Conservation (phyloP, 2,888 invertebrate species). For the Girardia tigrina region DNA sequence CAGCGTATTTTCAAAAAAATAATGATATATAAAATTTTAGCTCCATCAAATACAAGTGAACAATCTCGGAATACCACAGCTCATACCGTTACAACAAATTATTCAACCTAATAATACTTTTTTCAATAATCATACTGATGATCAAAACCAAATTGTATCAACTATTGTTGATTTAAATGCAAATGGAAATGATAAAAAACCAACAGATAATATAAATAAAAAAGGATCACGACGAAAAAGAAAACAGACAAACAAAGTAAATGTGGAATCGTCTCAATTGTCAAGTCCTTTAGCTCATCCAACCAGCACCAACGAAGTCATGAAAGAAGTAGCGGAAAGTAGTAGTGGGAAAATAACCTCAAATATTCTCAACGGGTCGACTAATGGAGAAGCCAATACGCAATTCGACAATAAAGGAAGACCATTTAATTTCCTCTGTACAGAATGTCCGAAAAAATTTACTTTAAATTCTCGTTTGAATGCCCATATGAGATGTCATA, state of each 20-base stretch:
- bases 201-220: neutral
- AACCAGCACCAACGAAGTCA: neutral
- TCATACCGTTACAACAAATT: neutral
- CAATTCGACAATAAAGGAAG: constrained; percentile 21
- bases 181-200: neutral
- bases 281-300: constrained; percentile 18
- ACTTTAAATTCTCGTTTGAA: constrained; percentile 21
- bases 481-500: constrained; percentile 29
- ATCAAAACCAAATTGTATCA: constrained; percentile 9
- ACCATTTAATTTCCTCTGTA: constrained; percentile 24
- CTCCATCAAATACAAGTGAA: neutral
- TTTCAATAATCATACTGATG: constrained; percentile 6
- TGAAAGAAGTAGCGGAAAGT: constrained; percentile 10
- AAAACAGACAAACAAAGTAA: neutral
- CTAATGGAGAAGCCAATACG: neutral
- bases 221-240: neutral
- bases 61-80: neutral
- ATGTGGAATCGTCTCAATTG: neutral
- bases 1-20: too few relatives aligned
- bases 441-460: constrained; percentile 25
- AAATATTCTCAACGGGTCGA: neutral
- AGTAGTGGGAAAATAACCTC: neutral
- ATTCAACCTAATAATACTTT: constrained; percentile 6
- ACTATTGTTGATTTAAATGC: neutral
- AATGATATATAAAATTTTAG: too few relatives aligned